phyloP scores from a whole-genome alignment of 1,140 invertebrate genomes.

The Drosophila lini region DNA sequence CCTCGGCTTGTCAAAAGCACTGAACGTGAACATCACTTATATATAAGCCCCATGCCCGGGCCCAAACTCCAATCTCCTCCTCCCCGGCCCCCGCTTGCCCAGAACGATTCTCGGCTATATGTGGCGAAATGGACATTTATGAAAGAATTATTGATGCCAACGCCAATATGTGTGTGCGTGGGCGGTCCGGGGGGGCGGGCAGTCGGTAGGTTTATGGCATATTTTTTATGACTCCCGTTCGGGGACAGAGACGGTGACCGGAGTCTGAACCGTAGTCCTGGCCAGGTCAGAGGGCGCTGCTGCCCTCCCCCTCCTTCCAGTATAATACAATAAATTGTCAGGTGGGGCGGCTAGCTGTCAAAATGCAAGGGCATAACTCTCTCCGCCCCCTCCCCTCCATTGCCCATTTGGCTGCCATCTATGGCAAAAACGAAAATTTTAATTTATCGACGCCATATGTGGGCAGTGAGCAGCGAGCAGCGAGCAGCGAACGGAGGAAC shows the following conservation, averaged over 20 bases:
- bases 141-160: conserved; percentile 83
- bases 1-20: conserved; percentile 69
- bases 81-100: conserved; percentile 3
- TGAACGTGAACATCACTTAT: conserved; percentile 75
- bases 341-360: conserved; percentile 76
- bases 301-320: background rate
- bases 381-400: background rate
- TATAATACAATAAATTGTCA: conserved; percentile 82
- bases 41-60: conserved; percentile 11
- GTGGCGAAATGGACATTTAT: conserved; percentile 83
- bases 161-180: conserved; percentile 50
- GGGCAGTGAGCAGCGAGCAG: conserved; percentile 64
- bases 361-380: conserved; percentile 73
- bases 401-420: conserved; percentile 13
- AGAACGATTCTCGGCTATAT: conserved; percentile 72
- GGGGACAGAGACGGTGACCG: conserved; percentile 36
- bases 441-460: conserved; percentile 84
- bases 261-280: conserved; percentile 40
- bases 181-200: conserved; percentile 7
- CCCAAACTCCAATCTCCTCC: conserved; percentile 9
- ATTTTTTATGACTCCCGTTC: conserved; percentile 70
- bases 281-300: conserved; percentile 49
- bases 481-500: conserved; percentile 16
- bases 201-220: conserved; percentile 64
- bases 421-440: conserved; percentile 74